phyloP scores from a whole-genome alignment of 2,888 invertebrate species.

The Caradrina clavipalpis region DNA sequence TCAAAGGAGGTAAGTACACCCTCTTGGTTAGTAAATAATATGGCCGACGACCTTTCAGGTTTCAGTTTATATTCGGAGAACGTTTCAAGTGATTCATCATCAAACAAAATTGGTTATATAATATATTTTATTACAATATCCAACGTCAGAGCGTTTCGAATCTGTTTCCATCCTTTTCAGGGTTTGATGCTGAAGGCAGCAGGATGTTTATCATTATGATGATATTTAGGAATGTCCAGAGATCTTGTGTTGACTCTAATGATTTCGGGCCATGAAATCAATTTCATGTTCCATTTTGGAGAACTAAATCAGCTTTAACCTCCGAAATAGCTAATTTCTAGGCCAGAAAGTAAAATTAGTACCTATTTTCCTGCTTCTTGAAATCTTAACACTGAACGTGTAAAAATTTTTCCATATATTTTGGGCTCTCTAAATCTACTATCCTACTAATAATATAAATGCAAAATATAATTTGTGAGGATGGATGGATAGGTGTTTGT shows the following conservation, averaged over 20 bases:
- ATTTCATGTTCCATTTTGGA: slow-evolving; percentile 5
- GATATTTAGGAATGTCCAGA: slow-evolving; percentile 6
- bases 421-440: neutral
- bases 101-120: slow-evolving; percentile 40
- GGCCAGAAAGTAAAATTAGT: neutral
- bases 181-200: slow-evolving; percentile 17
- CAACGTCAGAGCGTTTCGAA: slow-evolving; percentile 28
- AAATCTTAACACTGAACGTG: neutral
- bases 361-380: no score
- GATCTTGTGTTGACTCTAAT: neutral
- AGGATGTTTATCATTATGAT: slow-evolving; percentile 40
- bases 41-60: slow-evolving; percentile 45
- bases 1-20: slow-evolving; percentile 62
- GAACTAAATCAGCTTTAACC: neutral
- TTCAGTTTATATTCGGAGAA: slow-evolving; percentile 31
- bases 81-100: slow-evolving; percentile 40
- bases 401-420: neutral
- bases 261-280: neutral
- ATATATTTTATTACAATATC: slow-evolving; percentile 45
- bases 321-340: neutral
- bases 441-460: no score
- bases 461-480: no score
- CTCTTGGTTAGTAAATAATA: slow-evolving; percentile 47
- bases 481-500: no score
- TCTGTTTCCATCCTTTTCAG: slow-evolving; percentile 22